Evolutionary conservation across 2,888 invertebrate genomes (phyloP).

Genomic region (Heteromyza rotundicornis): DNA sequence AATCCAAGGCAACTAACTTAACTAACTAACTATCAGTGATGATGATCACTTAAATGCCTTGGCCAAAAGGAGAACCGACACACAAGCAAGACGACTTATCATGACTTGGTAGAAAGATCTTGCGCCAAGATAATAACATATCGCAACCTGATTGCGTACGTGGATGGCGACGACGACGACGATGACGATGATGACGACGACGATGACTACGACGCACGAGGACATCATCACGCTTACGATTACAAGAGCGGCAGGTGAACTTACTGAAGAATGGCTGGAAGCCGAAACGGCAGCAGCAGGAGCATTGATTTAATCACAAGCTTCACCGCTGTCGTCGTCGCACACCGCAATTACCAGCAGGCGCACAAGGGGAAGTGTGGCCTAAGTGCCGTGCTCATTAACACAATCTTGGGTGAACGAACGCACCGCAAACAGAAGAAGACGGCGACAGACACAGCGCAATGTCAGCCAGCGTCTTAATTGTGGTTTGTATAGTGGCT

Average conservation of each 20-base stretch:
- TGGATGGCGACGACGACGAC: not conserved
- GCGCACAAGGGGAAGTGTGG: slow-evolving; percentile 23
- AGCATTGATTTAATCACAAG: slow-evolving; percentile 27
- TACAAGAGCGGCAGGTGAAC: not conserved
- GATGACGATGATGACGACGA: not conserved
- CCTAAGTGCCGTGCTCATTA: not conserved
- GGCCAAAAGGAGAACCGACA: no score
- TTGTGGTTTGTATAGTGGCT: no score
- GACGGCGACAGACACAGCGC: not conserved
- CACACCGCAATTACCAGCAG: slow-evolving; percentile 4
- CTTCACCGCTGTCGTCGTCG: slow-evolving; percentile 7
- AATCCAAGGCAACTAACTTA: no score
- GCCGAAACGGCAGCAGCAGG: slow-evolving; percentile 1
- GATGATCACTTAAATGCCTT: no score
- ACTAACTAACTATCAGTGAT: no score
- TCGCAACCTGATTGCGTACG: not conserved
- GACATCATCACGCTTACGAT: no score
- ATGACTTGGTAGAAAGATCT: not conserved
- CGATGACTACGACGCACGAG: not conserved
- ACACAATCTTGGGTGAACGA: not conserved
- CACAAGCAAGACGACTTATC: not conserved
- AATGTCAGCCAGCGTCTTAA: no score
- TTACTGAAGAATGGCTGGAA: not conserved
- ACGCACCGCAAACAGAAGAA: not conserved
- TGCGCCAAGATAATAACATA: not conserved